phyloP scores from a whole-genome alignment of 2,113 vertebrate species.

The Pristiophorus japonicus region DNA sequence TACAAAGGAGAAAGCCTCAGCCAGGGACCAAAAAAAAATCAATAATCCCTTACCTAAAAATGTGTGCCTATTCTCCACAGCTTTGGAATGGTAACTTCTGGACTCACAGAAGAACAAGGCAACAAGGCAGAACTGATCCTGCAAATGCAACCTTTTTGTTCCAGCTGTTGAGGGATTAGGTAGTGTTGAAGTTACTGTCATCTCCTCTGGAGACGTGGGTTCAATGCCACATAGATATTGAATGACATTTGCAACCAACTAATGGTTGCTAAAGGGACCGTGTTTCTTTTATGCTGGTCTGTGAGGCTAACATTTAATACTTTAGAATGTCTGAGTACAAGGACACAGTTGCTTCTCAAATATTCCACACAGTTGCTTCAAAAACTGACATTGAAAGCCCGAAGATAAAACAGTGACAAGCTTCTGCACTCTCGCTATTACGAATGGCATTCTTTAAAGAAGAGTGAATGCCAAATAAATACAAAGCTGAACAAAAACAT shows the following conservation, averaged over 20 bases:
- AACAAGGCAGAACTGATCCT: slow-evolving; percentile 24
- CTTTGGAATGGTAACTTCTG: not conserved
- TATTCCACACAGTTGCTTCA: not conserved
- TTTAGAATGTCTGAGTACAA: not conserved
- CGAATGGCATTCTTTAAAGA: not conserved
- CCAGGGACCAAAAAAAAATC: not conserved
- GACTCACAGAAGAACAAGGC: not conserved
- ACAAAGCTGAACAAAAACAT: not conserved
- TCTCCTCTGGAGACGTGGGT: not conserved
- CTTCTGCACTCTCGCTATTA: not conserved
- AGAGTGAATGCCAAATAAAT: not conserved
- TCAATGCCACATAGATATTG: not conserved
- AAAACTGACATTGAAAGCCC: not conserved
- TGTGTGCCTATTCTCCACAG: not conserved
- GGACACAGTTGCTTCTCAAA: not conserved
- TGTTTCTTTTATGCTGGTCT: not conserved
- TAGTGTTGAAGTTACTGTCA: not conserved
- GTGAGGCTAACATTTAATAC: not conserved
- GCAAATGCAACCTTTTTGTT: not conserved
- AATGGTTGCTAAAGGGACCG: not conserved
- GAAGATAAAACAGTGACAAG: not conserved
- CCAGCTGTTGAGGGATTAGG: not conserved
- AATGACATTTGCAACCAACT: slow-evolving; percentile 3
- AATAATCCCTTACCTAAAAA: not conserved
- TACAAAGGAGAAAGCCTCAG: not conserved